Percentiles rank a stretch among this genome's conserved stretches.
Conservation (phyloP, 2,888 invertebrate genomes). For the Tenthredo livida region DNA sequence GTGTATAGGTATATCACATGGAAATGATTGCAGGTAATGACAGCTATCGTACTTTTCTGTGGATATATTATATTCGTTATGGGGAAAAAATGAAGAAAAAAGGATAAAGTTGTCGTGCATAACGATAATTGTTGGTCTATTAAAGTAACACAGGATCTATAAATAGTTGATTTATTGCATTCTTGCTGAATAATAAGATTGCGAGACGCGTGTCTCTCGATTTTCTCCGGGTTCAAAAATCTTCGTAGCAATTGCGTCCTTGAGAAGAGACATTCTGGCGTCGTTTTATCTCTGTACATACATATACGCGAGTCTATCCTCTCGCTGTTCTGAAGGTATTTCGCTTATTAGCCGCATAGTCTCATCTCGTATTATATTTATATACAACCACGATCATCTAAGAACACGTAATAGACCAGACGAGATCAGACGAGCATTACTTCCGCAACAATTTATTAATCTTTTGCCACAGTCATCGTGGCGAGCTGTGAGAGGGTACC, state of each 20-base stretch:
- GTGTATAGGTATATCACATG: too few species aligned
- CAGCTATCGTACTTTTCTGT: not conserved
- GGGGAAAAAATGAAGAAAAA: not conserved
- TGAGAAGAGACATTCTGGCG: slow-evolving; percentile 32
- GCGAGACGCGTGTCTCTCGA: slow-evolving; percentile 17
- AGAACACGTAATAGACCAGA: slow-evolving; percentile 41
- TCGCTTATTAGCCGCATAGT: slow-evolving; percentile 29
- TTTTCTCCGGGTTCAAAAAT: slow-evolving; percentile 33
- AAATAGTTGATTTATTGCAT: not conserved
- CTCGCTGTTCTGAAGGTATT: slow-evolving; percentile 10
- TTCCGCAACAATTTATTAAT: slow-evolving; percentile 51
- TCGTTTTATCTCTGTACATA: not conserved
- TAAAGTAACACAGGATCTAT: not conserved
- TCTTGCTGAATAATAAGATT: not conserved
- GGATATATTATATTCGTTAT: not conserved
- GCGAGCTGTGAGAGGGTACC: slow-evolving; percentile 35
- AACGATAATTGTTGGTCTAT: not conserved
- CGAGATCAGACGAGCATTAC: slow-evolving; percentile 39
- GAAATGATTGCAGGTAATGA: not conserved
- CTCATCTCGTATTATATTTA: slow-evolving; percentile 17
- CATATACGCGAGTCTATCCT: not conserved
- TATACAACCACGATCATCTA: slow-evolving; percentile 19
- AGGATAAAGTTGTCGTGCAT: not conserved
- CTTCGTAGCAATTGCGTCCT: not conserved
- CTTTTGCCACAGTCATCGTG: slow-evolving; percentile 43